Conservation (phyloP, 2,888 invertebrate genomes). For the Ganaspis brasiliensis region DNA sequence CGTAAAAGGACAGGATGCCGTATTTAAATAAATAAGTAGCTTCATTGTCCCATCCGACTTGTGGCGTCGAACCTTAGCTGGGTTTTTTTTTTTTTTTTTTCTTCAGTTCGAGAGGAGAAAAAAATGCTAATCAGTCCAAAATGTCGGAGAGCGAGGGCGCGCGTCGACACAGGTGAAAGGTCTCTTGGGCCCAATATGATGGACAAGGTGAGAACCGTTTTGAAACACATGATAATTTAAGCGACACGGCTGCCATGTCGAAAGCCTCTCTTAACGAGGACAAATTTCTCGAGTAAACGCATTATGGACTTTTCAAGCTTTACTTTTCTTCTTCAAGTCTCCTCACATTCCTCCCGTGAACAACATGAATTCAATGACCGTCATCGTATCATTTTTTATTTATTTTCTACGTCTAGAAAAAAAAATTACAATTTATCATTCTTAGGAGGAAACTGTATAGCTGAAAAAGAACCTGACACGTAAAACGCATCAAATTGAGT, state of each 20-base stretch:
- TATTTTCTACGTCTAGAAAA: no score
- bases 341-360: constrained; percentile 6
- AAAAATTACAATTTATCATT: no score
- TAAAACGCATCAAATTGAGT: no score
- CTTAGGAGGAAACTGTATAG: no score
- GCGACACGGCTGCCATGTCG: constrained; percentile 58
- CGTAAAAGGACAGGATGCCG: constrained; percentile 80
- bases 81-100: no score
- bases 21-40: constrained; percentile 80
- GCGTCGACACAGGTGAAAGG: constrained; percentile 18
- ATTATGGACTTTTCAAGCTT: constrained; percentile 14
- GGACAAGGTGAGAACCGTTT: constrained; percentile 47
- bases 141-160: constrained; percentile 45
- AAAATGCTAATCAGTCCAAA: constrained; percentile 74
- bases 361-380: no score
- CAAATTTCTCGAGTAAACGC: constrained; percentile 53
- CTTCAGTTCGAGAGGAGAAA: constrained; percentile 67
- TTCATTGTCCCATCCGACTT: constrained; percentile 72
- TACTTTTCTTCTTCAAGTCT: constrained; percentile 45
- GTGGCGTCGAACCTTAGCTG: constrained; percentile 54
- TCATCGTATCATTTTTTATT: no score
- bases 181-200: constrained; percentile 10
- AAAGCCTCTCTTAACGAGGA: constrained; percentile 56
- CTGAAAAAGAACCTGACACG: no score
- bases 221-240: constrained; percentile 55